Evolutionary conservation across 1,140 invertebrate genomes (phyloP).

Genomic region (Drosophila pruinosa): DNA sequence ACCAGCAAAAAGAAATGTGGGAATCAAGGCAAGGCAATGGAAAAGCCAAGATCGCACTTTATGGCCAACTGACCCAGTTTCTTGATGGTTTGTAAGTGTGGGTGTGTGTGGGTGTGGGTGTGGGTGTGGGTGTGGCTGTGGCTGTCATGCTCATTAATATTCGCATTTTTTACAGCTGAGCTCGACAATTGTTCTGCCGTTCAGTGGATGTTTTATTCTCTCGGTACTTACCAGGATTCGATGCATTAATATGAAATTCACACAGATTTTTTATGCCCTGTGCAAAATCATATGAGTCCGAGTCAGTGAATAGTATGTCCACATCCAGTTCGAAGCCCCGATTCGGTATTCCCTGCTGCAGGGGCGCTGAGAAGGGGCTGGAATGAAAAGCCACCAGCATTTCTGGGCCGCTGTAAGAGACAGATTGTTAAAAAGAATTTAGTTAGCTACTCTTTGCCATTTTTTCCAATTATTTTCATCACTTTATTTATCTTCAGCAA

Average conservation of each 20-base stretch:
- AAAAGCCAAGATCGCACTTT: slow-evolving; percentile 11
- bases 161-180: slow-evolving; percentile 11
- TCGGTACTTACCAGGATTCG: slow-evolving; percentile 83
- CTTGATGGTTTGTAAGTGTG: neutral
- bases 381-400: slow-evolving; percentile 94
- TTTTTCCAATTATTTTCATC: no score
- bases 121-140: neutral
- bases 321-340: slow-evolving; percentile 92
- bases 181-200: slow-evolving; percentile 6
- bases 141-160: slow-evolving; percentile 33
- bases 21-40: neutral
- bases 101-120: neutral
- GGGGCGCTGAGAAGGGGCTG: slow-evolving; percentile 89
- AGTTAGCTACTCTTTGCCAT: no score
- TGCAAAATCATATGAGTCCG: slow-evolving; percentile 89
- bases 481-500: no score
- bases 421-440: no score
- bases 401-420: slow-evolving; percentile 86
- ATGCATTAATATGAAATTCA: slow-evolving; percentile 89
- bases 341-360: slow-evolving; percentile 87
- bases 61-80: slow-evolving; percentile 39
- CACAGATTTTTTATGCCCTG: slow-evolving; percentile 85
- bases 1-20: slow-evolving; percentile 4
- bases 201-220: neutral
- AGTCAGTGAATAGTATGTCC: slow-evolving; percentile 93